Evolutionary conservation across 2,797 vertebrate genomes (phyloP).

Genomic region (Antrozous pallidus): DNA sequence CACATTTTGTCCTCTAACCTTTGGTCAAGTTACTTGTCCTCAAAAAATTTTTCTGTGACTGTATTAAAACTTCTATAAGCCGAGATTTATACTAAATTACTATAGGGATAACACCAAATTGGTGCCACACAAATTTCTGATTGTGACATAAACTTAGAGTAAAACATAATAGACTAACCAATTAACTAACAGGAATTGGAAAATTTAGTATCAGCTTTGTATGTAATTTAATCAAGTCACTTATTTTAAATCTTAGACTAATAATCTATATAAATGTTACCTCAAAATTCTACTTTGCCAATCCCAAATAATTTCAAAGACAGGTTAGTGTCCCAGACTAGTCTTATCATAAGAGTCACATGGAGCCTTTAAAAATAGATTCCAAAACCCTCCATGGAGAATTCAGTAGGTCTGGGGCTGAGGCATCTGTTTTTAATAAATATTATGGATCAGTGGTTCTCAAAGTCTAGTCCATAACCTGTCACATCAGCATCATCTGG

Average conservation of each 20-base stretch:
- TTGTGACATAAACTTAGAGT: background rate
- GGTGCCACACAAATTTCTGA: background rate
- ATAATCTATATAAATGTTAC: background rate
- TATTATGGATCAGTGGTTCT: background rate
- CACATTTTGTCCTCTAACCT: background rate
- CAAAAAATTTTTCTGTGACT: background rate
- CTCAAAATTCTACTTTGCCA: background rate
- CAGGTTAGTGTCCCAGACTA: background rate
- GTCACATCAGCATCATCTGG: background rate
- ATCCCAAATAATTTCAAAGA: background rate
- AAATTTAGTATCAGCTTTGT: background rate
- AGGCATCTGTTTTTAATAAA: background rate
- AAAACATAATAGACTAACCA: background rate
- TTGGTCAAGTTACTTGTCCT: background rate
- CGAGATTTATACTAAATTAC: background rate
- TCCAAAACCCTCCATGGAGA: background rate
- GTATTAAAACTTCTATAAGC: background rate
- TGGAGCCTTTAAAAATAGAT: background rate
- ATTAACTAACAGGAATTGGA: background rate
- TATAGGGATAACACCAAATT: background rate
- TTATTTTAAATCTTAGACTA: background rate
- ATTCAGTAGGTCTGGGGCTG: background rate
- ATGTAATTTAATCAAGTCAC: background rate
- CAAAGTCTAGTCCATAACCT: background rate
- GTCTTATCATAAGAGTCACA: background rate